Evolutionary conservation across 2,888 invertebrate genomes (phyloP).

Genomic region (Mystacides longicornis): DNA sequence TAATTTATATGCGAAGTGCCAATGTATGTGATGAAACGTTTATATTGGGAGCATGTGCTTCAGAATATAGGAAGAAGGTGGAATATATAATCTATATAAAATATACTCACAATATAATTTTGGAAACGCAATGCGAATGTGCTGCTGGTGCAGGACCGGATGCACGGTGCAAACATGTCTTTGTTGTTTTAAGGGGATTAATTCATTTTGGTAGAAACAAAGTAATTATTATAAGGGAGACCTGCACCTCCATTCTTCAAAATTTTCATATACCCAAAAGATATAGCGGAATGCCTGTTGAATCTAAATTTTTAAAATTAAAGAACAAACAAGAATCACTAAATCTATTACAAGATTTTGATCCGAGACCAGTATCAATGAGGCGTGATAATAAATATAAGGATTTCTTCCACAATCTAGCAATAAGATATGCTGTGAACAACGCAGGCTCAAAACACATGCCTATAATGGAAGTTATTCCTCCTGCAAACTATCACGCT

Average conservation of each 20-base stretch:
- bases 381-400: not conserved
- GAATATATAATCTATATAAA: not conserved
- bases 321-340: not conserved
- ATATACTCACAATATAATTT: not conserved
- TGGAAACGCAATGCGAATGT: not conserved
- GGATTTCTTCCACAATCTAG: not conserved
- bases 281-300: not conserved
- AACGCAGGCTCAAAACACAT: not conserved
- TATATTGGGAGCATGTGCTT: not conserved
- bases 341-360: not conserved
- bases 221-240: not conserved
- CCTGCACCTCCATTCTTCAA: not conserved
- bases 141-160: not conserved
- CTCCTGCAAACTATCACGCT: not conserved
- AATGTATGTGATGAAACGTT: not conserved
- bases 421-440: not conserved
- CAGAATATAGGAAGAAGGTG: not conserved
- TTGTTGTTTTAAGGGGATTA: not conserved
- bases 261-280: not conserved
- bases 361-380: not conserved
- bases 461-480: not conserved
- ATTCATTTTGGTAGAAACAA: not conserved
- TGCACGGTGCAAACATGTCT: no score
- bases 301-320: not conserved
- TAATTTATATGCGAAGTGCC: not conserved